Conservation (phyloP, 2,113 vertebrate genomes). For the Telmatochromis sp. region DNA sequence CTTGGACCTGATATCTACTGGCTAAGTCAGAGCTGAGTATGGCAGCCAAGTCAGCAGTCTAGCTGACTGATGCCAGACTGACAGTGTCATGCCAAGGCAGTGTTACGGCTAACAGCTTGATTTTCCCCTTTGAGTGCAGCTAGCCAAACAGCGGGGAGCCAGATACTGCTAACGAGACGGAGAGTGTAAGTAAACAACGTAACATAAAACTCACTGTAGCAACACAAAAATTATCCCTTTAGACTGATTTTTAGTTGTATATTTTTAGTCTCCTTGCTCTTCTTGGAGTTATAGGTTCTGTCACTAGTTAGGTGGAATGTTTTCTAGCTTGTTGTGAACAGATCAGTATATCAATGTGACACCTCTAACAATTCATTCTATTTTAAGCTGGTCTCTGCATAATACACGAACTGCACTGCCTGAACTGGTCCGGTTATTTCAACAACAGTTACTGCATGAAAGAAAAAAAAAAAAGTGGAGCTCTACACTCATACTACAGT, state of each 20-base stretch:
- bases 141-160: not conserved
- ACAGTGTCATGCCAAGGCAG: not conserved
- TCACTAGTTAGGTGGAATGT: not conserved
- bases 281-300: no score
- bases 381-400: not conserved
- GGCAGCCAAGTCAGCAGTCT: not conserved
- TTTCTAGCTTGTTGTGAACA: not conserved
- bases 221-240: not conserved
- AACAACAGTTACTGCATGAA: not conserved
- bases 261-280: no score
- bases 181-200: not conserved
- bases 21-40: not conserved
- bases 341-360: not conserved
- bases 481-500: not conserved
- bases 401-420: not conserved
- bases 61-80: not conserved
- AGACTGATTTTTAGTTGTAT: not conserved
- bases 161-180: not conserved
- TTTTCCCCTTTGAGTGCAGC: not conserved
- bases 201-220: not conserved
- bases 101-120: not conserved
- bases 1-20: not conserved
- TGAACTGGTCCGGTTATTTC: not conserved
- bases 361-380: not conserved
- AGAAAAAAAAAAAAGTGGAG: not conserved